Conservation (phyloP, 2,888 invertebrate genomes). For the Lutraria lutraria region DNA sequence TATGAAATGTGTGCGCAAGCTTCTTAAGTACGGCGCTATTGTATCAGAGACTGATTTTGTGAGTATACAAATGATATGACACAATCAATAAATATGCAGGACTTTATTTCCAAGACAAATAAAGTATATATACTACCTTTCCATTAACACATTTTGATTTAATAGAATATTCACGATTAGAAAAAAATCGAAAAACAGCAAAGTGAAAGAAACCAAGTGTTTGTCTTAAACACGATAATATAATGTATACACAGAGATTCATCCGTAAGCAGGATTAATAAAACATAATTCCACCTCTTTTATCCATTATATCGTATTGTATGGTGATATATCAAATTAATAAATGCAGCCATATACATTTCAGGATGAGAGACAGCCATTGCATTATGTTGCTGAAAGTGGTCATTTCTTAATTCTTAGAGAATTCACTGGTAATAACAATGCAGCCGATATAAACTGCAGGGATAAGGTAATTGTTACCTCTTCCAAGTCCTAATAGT, state of each 20-base stretch:
- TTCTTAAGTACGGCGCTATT: conserved; percentile 62
- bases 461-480: conserved; percentile 52
- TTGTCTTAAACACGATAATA: no score
- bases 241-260: no score
- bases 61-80: not conserved
- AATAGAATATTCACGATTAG: no score
- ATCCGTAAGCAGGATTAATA: no score
- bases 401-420: conserved; percentile 64
- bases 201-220: no score
- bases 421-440: conserved; percentile 56
- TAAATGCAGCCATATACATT: not conserved
- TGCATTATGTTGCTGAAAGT: conserved; percentile 67
- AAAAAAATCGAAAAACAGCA: no score
- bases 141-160: not conserved
- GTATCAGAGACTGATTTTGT: conserved; percentile 62
- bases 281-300: no score
- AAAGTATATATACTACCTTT: not conserved
- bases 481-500: not conserved
- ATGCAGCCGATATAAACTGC: conserved; percentile 60
- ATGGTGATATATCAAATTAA: no score
- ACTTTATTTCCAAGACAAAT: not conserved
- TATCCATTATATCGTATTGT: no score
- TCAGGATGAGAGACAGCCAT: conserved; percentile 62
- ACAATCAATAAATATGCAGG: no score
- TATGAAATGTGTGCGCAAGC: conserved; percentile 39